Percentiles rank a stretch among this genome's conserved stretches.
Evolutionary conservation across 2,797 vertebrate genomes (phyloP).

Genomic region (Alectoris magna): DNA sequence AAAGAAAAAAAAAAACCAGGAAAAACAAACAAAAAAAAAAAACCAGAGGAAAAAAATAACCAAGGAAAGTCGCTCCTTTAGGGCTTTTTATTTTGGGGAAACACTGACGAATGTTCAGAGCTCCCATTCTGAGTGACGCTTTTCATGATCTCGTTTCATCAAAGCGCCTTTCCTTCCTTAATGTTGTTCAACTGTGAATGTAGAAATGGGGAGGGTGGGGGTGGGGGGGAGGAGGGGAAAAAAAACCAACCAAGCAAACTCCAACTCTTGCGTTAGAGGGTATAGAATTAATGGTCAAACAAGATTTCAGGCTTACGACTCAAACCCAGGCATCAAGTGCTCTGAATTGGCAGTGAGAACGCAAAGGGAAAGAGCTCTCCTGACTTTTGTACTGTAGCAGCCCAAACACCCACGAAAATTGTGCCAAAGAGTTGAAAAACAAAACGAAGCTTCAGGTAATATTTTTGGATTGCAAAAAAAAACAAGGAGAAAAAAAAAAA

Average conservation of each 20-base stretch:
- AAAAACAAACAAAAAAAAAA: background rate
- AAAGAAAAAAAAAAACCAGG: too few species aligned
- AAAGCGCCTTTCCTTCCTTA: slow-evolving; percentile 81
- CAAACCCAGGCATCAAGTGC: slow-evolving; percentile 47
- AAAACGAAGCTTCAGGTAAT: slow-evolving; percentile 78
- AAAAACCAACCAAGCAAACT: too few species aligned
- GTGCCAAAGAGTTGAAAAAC: slow-evolving; percentile 90
- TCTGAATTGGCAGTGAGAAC: slow-evolving; percentile 72
- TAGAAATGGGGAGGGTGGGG: slow-evolving; percentile 59
- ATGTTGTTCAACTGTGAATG: slow-evolving; percentile 84
- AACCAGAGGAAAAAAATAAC: background rate
- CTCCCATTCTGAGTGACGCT: slow-evolving; percentile 69
- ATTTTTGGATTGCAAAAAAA: slow-evolving; percentile 77
- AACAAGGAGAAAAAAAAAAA: too few species aligned
- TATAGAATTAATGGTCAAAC: slow-evolving; percentile 68
- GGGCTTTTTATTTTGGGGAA: slow-evolving; percentile 78
- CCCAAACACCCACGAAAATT: slow-evolving; percentile 80
- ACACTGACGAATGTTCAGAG: slow-evolving; percentile 81
- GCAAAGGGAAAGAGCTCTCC: slow-evolving; percentile 79
- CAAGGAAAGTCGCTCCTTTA: slow-evolving; percentile 76
- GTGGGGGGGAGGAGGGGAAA: too few species aligned
- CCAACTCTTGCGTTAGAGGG: slow-evolving; percentile 66
- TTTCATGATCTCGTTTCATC: slow-evolving; percentile 71
- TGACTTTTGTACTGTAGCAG: slow-evolving; percentile 74
- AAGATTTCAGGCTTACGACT: slow-evolving; percentile 70